A percentile compares a stretch with the other conserved stretches of the same genome.
Evolutionary conservation across 2,113 vertebrate genomes (phyloP).

Genomic region (Siphamia tubifer): DNA sequence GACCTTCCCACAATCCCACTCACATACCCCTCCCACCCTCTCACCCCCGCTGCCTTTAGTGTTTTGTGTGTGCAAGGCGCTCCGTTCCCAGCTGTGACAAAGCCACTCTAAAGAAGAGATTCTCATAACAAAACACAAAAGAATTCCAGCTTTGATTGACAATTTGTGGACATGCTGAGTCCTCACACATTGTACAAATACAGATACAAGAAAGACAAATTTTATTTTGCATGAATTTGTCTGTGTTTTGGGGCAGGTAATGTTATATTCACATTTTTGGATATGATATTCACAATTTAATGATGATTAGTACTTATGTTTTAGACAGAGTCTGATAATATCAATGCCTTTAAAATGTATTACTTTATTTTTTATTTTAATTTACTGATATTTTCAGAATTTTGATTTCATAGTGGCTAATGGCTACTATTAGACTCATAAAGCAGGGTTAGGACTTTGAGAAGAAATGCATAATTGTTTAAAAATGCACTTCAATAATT

Average conservation of each 20-base stretch:
- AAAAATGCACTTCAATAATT: no score
- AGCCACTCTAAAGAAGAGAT: constrained; percentile 55
- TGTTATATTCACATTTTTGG: no score
- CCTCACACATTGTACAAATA: not conserved
- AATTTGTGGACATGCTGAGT: constrained; percentile 2
- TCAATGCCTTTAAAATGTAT: no score
- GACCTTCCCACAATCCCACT: constrained; percentile 72
- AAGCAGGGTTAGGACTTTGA: no score
- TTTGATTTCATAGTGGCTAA: no score
- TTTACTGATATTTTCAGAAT: no score
- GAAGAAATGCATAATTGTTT: no score
- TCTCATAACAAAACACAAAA: constrained; percentile 31
- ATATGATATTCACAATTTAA: no score
- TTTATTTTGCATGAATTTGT: not conserved
- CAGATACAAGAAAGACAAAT: not conserved
- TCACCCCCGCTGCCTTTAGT: constrained; percentile 14
- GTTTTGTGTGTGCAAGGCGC: constrained; percentile 59
- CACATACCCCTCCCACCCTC: constrained; percentile 28
- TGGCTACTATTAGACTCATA: no score
- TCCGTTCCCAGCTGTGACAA: constrained; percentile 65
- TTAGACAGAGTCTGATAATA: no score
- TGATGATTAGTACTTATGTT: no score
- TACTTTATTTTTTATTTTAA: no score
- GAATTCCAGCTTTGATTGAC: constrained; percentile 31
- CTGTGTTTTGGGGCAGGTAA: not conserved